Evolutionary conservation across 2,113 vertebrate genomes (phyloP).

Genomic region (Catagonus wagneri): DNA sequence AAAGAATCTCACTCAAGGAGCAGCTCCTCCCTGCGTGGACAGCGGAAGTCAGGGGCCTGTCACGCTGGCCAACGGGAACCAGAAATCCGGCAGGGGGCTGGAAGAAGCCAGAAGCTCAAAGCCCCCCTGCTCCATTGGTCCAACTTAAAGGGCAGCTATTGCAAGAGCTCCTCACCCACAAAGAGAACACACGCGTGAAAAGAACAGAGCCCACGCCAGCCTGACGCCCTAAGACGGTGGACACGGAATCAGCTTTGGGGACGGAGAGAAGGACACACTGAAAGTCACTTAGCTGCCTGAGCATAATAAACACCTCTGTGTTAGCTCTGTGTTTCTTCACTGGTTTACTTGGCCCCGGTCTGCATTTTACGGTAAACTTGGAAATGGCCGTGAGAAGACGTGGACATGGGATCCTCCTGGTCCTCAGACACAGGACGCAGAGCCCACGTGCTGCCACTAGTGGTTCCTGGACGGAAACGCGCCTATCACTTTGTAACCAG

Average conservation of each 20-base stretch:
- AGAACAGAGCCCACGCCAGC: not conserved
- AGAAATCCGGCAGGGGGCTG: not conserved
- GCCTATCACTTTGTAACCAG: not conserved
- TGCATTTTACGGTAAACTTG: not conserved
- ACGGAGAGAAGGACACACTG: accelerated
- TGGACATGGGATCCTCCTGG: not conserved
- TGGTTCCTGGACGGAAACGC: not conserved
- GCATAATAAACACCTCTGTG: not conserved
- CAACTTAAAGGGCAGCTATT: not conserved
- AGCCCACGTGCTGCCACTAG: accelerated
- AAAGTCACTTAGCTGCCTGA: not conserved
- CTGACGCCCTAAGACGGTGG: accelerated
- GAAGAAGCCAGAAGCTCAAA: not conserved
- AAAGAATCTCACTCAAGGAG: not conserved
- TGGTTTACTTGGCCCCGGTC: accelerated
- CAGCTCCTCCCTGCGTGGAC: accelerated
- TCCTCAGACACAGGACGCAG: not conserved
- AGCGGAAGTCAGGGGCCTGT: not conserved
- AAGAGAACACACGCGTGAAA: accelerated
- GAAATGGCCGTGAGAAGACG: not conserved
- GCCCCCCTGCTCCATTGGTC: not conserved
- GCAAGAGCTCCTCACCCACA: not conserved
- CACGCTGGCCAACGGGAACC: accelerated
- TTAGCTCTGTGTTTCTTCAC: not conserved
- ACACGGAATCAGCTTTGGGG: not conserved